phyloP scores from a whole-genome alignment of 1,140 invertebrate species.

The Nasonia giraulti region DNA sequence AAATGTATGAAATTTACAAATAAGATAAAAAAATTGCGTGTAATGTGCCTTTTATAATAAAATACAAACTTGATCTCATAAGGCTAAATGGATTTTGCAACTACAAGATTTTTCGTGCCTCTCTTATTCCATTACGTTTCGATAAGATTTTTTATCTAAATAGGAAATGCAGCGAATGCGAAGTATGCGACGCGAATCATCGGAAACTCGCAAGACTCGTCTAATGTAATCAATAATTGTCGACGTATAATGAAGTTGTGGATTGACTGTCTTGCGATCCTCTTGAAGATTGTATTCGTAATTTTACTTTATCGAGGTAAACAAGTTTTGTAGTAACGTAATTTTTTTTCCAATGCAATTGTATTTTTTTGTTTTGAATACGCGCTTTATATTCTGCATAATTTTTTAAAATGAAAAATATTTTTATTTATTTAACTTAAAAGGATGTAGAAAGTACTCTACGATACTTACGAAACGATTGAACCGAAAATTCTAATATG shows the following conservation, averaged over 20 bases:
- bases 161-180: not conserved
- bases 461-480: too few species aligned
- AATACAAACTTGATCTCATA: not conserved
- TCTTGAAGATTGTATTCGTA: not conserved
- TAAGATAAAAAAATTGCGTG: not conserved
- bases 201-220: not conserved
- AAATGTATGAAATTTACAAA: not conserved
- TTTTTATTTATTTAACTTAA: too few species aligned
- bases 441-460: too few species aligned
- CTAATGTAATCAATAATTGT: not conserved
- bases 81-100: not conserved
- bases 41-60: not conserved
- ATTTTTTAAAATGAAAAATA: too few species aligned
- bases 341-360: not conserved
- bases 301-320: slow-evolving; percentile 1
- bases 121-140: not conserved
- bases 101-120: not conserved
- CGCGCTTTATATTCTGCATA: too few species aligned
- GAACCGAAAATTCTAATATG: too few species aligned
- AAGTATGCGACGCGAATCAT: not conserved
- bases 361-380: not conserved
- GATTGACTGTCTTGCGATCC: not conserved
- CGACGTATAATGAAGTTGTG: not conserved
- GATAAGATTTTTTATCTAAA: not conserved
- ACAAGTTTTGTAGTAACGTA: not conserved